Percentiles rank a stretch among this genome's conserved stretches.
Conservation (phyloP, 2,113 vertebrate species). For the Centrocercus urophasianus region DNA sequence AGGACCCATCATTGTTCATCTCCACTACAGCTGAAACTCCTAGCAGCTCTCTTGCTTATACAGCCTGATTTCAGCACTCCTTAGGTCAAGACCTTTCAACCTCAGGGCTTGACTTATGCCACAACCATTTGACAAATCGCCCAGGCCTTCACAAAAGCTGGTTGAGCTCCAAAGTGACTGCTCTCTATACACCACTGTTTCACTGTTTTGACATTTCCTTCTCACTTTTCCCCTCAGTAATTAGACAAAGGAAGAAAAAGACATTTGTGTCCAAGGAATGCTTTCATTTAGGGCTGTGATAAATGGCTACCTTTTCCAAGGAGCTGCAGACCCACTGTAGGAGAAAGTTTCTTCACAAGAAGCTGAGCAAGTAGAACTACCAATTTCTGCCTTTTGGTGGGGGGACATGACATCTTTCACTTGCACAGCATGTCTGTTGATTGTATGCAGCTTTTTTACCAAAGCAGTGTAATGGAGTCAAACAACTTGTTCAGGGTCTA, state of each 20-base stretch:
- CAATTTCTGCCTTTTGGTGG: slow-evolving; percentile 63
- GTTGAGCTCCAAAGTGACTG: slow-evolving; percentile 89
- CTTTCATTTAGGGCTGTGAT: slow-evolving; percentile 97
- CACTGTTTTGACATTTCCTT: slow-evolving; percentile 88
- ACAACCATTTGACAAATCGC: slow-evolving; percentile 95
- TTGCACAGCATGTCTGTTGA: neutral
- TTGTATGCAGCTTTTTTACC: neutral
- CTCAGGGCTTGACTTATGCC: slow-evolving; percentile 98
- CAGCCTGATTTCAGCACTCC: slow-evolving; percentile 88
- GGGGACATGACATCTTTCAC: neutral
- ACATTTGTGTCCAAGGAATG: slow-evolving; percentile 93
- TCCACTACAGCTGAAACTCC: slow-evolving; percentile 89
- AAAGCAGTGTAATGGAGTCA: neutral
- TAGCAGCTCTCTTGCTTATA: slow-evolving; percentile 84
- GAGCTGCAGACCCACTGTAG: slow-evolving; percentile 81
- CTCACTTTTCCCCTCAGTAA: slow-evolving; percentile 87
- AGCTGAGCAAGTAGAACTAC: slow-evolving; percentile 76
- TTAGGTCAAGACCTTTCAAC: slow-evolving; percentile 99
- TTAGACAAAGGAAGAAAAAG: slow-evolving; percentile 95
- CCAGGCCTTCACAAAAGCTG: slow-evolving; percentile 88
- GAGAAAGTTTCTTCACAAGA: slow-evolving; percentile 86
- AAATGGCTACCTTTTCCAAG: slow-evolving; percentile 92
- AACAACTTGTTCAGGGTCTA: neutral
- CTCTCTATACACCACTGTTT: slow-evolving; percentile 84
- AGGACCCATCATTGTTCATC: slow-evolving; percentile 88